These are phyloP conservation scores for Zygaena filipendulae DNA, from an alignment of 2,888 invertebrate genomes.

Conservation along the genomic window DNA sequence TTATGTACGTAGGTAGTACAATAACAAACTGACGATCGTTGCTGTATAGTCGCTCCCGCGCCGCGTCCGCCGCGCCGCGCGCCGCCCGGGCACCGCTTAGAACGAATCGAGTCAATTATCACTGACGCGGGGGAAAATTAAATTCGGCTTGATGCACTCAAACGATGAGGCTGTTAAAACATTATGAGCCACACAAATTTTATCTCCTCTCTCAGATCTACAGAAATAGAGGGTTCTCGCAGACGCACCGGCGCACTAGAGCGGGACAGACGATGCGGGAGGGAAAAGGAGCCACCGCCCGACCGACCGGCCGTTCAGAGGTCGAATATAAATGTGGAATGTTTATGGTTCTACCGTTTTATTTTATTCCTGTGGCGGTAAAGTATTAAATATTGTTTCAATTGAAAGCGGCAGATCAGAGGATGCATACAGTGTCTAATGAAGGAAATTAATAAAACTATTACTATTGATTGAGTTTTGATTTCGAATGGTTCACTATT, in stretches of 20 bases:
- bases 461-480: constrained; percentile 50
- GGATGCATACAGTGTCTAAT: constrained; percentile 53
- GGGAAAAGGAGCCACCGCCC: constrained; percentile 28
- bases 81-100: no score
- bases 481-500: no score
- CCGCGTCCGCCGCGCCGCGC: constrained; percentile 28
- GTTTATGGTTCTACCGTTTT: constrained; percentile 69
- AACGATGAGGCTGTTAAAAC: constrained; percentile 59
- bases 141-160: constrained; percentile 41
- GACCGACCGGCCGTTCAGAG: constrained; percentile 46
- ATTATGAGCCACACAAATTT: constrained; percentile 62
- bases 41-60: no score
- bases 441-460: constrained; percentile 51
- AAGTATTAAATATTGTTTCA: constrained; percentile 67
- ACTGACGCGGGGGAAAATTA: constrained; percentile 54
- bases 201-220: constrained; percentile 55
- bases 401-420: constrained; percentile 63
- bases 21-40: no score
- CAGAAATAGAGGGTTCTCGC: constrained; percentile 35
- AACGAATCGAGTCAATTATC: constrained; percentile 63
- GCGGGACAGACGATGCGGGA: constrained; percentile 27
- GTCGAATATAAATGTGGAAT: constrained; percentile 68
- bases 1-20: no score
- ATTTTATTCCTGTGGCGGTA: constrained; percentile 60
- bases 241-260: constrained; percentile 56